Conservation (phyloP, 1,140 invertebrate species). For the Coenobita brevimanus region DNA sequence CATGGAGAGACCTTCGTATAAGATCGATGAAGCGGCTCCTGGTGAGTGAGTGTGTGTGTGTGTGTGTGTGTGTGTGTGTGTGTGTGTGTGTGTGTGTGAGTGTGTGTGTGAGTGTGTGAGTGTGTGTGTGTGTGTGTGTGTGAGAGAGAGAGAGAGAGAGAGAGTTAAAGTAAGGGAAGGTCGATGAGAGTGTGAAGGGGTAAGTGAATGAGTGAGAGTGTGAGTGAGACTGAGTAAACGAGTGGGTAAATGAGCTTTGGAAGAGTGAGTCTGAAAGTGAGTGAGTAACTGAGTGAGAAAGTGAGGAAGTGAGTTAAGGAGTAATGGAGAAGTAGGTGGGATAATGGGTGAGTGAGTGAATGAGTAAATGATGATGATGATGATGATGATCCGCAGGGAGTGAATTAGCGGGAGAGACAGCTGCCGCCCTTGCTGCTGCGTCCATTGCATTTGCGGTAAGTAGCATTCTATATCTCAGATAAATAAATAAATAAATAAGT, state of each 20-base stretch:
- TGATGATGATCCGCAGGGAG: conserved; percentile 72
- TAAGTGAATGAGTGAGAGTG: conserved; percentile 64
- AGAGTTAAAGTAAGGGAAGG: background rate
- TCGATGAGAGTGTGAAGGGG: conserved; percentile 70
- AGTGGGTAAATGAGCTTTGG: background rate
- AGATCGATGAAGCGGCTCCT: conserved; percentile 74
- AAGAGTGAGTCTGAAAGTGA: conserved; percentile 34
- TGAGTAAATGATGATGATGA: no score
- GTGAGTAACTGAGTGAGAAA: conserved; percentile 19
- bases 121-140: no score
- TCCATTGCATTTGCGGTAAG: conserved; percentile 74
- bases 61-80: no score
- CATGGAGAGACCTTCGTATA: conserved; percentile 78
- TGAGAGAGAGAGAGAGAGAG: no score
- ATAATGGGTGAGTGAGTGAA: no score
- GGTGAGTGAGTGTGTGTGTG: no score
- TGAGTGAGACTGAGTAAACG: conserved; percentile 53
- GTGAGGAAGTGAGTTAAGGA: background rate
- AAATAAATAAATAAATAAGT: no score
- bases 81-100: no score
- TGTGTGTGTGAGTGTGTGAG: no score
- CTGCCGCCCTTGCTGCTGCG: conserved; percentile 78
- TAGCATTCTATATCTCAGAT: background rate
- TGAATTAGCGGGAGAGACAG: conserved; percentile 79
- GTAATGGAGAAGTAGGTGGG: background rate